Evolutionary conservation across 2,797 vertebrate species (phyloP), one percentile per base, ranked within the genome.

Genomic region (Notolabrus celidotus): DNA sequence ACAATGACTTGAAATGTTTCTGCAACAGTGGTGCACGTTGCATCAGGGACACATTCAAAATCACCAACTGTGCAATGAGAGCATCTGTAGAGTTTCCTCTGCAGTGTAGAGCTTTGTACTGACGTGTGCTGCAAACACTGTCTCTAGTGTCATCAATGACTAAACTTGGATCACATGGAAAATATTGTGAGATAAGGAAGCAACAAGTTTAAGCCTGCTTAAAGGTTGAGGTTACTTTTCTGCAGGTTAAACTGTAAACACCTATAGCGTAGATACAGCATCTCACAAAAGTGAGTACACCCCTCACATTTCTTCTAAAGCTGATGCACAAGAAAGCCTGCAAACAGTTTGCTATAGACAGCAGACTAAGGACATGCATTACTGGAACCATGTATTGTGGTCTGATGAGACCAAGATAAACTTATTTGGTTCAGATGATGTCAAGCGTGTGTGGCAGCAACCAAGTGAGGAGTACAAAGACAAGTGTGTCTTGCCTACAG

Each of bases 1-100:
- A 77, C 58, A 71, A 62, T 29, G 66, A 69, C 59, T 70, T 74
- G 61, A 69, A 80, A 81, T 80, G 75, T 78, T 77, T 82, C 72
- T 51, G 41, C 71, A 83, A 71, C 71, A 80, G 73, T 59, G 33
- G 71, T 16, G 0, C 34, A 27, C 71, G 27, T 81, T 85, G 82
- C 84, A 74, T 87, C 80, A 82, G 53, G 68, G 75, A 76, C 61
- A 10, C 29, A 16, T 76, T 85, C 23, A 36, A 27, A 58, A 70
- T 80, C 45, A 49, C 42, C 41, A 42, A 41, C 54, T 78, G 63
- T 67, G 79, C 61, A 49, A 16, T 27, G n/a, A 56, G 17, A 49
- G 46, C 60, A 49, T 55, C 39, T 22, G 53, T 23, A 20, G 19
- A 51, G 22, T 12, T n/a, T 64, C 67, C 47, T 47, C 67, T 72